Base-by-base conservation (phyloP, 2,113 vertebrate species). In the Isurus oxyrinchus region DNA sequence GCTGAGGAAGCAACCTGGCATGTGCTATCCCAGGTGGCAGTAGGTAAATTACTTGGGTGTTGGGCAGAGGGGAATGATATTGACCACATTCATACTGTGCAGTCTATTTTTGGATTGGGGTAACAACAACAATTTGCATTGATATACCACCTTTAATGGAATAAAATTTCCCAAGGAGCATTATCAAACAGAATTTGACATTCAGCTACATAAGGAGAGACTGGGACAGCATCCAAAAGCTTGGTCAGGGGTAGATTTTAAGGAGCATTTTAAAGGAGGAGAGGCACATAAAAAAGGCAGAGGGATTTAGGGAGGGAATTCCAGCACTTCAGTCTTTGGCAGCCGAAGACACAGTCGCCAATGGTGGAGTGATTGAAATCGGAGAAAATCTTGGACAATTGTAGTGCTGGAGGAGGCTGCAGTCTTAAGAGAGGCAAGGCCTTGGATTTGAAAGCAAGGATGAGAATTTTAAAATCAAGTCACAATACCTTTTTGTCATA, bases 401-500 rank as follows among this genome's bases (percentile, higher is more conserved):
- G 3, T 90, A 57, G 31, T 25, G 25, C 27, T 25, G 55, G 87
- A 59, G 14, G 13, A 91, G 23, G 10, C 31, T 31, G 10, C 25
- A 55, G 88, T 16, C 5, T 66, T 23, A 19, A 19, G 59, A 94
- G 90, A 27, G 55, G 27, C 1, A 13, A 59, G 35, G 59, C n/a
- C 35, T 40, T 40, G 5, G n/a, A 94, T 94, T 94, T 94, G 35
- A 94, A 63, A 14, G 40, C 90, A 63, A 44, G 16, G 90, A 23
- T n/a, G 4, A 93, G 57, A 93, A 63, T 40, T 21, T 93, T 93
- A 63, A 63, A 93, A 93, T 13, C 59, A 31, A 95, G 40, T 0
- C 27, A 67, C 27, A 72, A 55, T 97, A 99, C 99, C 99, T 99
- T 99, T 97, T 99, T 99, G 97, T 99, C 99, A 0, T 99, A 99